Evolutionary conservation across 2,113 vertebrate genomes (phyloP).

Genomic region (Uria aalge): DNA sequence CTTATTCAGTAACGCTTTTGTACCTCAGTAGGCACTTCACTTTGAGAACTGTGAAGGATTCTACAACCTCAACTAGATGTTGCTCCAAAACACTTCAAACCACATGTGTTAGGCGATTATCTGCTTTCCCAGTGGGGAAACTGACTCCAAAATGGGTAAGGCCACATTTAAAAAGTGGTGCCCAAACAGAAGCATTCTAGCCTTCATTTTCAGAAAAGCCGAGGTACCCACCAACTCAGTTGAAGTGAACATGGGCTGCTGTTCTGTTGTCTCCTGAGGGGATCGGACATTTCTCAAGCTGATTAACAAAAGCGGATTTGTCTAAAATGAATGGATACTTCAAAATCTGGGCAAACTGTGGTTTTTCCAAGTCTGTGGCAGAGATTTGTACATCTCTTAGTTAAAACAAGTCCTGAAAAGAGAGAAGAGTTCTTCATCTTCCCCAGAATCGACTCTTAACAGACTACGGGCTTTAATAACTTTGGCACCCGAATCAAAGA

Average conservation of each 20-base stretch:
- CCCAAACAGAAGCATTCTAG: not conserved
- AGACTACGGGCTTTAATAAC: not conserved
- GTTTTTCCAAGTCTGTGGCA: not conserved
- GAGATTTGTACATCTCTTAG: not conserved
- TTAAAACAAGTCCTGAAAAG: not conserved
- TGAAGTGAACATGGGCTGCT: fast-evolving
- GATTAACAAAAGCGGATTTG: not conserved
- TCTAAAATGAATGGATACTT: not conserved
- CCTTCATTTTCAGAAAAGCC: not conserved
- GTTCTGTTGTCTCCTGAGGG: not conserved
- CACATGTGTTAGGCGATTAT: not conserved
- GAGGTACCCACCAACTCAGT: not conserved
- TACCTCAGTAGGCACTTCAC: not conserved
- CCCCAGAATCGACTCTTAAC: not conserved
- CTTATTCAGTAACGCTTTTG: not conserved
- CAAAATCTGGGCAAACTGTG: not conserved
- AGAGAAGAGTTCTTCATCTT: not conserved
- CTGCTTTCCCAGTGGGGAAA: not conserved
- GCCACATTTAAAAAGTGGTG: not conserved
- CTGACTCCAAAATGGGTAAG: not conserved
- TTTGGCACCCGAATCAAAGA: not conserved
- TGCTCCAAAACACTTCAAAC: not conserved
- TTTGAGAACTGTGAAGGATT: not conserved
- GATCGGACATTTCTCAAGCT: not conserved
- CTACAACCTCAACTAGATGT: not conserved